These are phyloP conservation scores for Nomada fucata DNA, from an alignment of 2,888 invertebrate genomes.

Conservation along the genomic window DNA sequence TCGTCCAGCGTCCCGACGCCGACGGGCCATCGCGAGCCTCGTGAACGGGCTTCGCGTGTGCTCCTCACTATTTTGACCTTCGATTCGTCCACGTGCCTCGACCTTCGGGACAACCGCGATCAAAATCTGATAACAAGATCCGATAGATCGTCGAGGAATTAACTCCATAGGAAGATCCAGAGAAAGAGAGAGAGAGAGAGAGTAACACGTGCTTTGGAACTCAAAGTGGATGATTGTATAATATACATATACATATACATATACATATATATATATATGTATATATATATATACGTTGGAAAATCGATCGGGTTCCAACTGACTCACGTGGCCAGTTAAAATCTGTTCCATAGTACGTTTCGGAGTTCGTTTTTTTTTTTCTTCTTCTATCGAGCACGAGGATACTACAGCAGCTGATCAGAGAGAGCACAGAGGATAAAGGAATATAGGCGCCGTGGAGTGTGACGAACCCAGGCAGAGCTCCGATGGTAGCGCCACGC, in stretches of 20 bases:
- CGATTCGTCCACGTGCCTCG: slow-evolving; percentile 45
- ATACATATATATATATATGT: too few species aligned
- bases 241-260: too few species aligned
- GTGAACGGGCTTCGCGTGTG: slow-evolving; percentile 22
- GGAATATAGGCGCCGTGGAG: slow-evolving; percentile 9
- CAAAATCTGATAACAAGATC: neutral
- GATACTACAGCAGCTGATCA: slow-evolving; percentile 29
- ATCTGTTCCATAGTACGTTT: too few species aligned
- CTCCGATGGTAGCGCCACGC: slow-evolving; percentile 80
- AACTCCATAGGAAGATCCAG: neutral
- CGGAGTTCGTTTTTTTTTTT: neutral
- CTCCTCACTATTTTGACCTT: slow-evolving; percentile 47
- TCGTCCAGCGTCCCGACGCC: slow-evolving; percentile 39
- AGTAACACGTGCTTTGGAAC: slow-evolving; percentile 4
- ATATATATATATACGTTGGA: neutral
- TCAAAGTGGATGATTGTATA: neutral
- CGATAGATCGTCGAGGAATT: neutral
- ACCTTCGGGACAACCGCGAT: neutral
- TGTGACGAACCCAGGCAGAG: slow-evolving; percentile 41
- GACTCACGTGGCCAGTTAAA: slow-evolving; percentile 17
- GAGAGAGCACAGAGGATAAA: neutral
- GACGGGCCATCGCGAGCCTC: slow-evolving; percentile 32
- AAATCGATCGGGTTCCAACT: slow-evolving; percentile 1
- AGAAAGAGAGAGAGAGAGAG: too few species aligned
- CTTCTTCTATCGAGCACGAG: neutral